Evolutionary conservation across 2,113 vertebrate genomes (phyloP), one percentile per base, ranked within the genome.

Genomic region (Nothobranchius kuhntae): DNA sequence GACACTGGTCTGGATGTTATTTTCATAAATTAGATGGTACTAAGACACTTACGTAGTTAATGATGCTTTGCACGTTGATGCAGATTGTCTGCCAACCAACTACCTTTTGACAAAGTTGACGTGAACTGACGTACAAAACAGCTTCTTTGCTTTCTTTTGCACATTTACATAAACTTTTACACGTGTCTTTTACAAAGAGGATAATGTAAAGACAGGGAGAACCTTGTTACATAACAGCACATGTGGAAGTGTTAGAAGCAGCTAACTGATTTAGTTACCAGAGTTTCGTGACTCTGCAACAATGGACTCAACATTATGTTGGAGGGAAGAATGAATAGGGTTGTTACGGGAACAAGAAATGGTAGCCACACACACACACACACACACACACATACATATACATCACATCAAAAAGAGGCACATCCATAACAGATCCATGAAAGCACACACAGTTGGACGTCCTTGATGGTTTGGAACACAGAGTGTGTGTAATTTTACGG

Each of bases 401-500:
- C 53, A 69, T 45, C 35, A 17, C 9, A 30, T 6, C 35, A 40
- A 40, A 6, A 42, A 12, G 42, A 30, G 3, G 11, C 17, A 50
- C 55, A 51, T 12, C 30, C 30, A 30, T 58, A 46, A 71, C 46
- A 55, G n/a, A 57, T 3, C 13, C 15, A 58, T 57, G 46, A 15
- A 48, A 42, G 26, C 12, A 66, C 57, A 56, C 53, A 42, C 53
- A 77, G 53, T 61, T 72, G 61, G 63, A 13, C 13, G 38, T 40
- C 35, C 13, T 46, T 24, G 80, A 12, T 10, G 74, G 59, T 24
- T 57, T 10, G 57, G 67, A 60, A 80, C 78, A 84, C 65, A 62
- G 68, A 77, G 80, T 51, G 66, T 78, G 64, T 75, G 80, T 87
- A 81, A 86, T 91, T 88, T 87, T 67, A 86, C 73, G 76, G 80